Conservation (phyloP, 1,140 invertebrate genomes). For the Spodoptera frugiperda region DNA sequence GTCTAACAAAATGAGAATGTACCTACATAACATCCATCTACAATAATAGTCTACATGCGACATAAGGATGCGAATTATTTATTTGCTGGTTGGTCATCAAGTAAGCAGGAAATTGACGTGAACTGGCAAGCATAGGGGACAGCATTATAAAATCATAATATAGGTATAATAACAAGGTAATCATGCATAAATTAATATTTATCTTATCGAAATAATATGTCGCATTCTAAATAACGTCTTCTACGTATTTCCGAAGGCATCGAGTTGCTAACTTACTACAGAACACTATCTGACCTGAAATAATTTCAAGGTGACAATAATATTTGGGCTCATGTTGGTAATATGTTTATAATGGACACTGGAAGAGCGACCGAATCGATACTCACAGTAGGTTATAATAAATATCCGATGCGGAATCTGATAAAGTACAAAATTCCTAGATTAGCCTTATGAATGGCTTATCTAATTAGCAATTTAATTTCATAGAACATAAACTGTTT, state of each 20-base stretch:
- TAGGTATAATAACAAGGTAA: background rate
- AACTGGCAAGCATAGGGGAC: slow-evolving; percentile 2
- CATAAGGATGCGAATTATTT: slow-evolving; percentile 28
- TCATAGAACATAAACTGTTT: no score
- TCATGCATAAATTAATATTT: slow-evolving; percentile 43
- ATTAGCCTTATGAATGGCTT: no score
- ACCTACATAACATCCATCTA: no score
- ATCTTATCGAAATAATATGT: slow-evolving; percentile 48
- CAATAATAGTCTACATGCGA: background rate
- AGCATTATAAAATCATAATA: slow-evolving; percentile 21
- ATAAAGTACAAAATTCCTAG: no score
- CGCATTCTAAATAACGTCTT: slow-evolving; percentile 25
- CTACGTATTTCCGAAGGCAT: slow-evolving; percentile 24
- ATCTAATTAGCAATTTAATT: background rate
- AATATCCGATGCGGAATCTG: background rate
- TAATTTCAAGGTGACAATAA: slow-evolving; percentile 31
- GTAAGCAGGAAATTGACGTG: slow-evolving; percentile 32
- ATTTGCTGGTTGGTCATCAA: slow-evolving; percentile 1
- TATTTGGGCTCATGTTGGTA: slow-evolving; percentile 14
- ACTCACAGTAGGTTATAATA: background rate
- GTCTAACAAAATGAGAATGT: no score
- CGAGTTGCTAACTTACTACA: slow-evolving; percentile 4
- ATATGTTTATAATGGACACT: slow-evolving; percentile 13
- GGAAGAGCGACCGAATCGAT: slow-evolving; percentile 9
- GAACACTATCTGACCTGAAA: slow-evolving; percentile 19